These are phyloP conservation scores for Ormyrus pomaceus DNA, from an alignment of 2,888 invertebrate genomes.

Conservation along the genomic window DNA sequence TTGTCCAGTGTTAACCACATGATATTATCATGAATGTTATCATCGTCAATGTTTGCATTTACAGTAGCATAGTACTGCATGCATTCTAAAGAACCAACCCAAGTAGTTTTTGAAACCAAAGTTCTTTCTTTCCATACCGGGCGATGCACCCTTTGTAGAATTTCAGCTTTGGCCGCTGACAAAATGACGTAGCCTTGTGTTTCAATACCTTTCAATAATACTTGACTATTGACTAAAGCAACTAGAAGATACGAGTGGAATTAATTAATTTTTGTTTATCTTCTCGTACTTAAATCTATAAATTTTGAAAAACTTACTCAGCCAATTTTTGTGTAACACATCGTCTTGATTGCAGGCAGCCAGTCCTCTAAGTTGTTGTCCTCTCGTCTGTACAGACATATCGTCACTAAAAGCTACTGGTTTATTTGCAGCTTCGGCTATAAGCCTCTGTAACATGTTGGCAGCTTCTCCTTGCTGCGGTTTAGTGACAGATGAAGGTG, in stretches of 20 bases:
- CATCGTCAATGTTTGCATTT: slow-evolving; percentile 79
- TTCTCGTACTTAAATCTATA: too few species aligned
- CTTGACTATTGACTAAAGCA: slow-evolving; percentile 94
- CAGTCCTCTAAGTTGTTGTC: slow-evolving; percentile 88
- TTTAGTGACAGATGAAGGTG: slow-evolving; percentile 76
- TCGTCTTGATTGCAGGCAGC: slow-evolving; percentile 94
- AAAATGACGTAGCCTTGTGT: slow-evolving; percentile 98
- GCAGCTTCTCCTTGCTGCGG: slow-evolving; percentile 87
- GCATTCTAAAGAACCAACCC: slow-evolving; percentile 96
- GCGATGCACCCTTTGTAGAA: slow-evolving; percentile 90
- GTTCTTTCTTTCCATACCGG: slow-evolving; percentile 93
- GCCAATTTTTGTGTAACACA: slow-evolving; percentile 95
- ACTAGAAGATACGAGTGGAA: slow-evolving; percentile 77
- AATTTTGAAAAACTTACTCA: slow-evolving; percentile 80
- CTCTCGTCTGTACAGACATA: slow-evolving; percentile 85
- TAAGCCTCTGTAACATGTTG: slow-evolving; percentile 91
- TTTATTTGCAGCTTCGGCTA: slow-evolving; percentile 93
- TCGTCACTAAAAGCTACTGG: slow-evolving; percentile 98
- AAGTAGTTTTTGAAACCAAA: slow-evolving; percentile 94
- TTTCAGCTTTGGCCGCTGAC: slow-evolving; percentile 96
- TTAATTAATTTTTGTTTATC: too few species aligned
- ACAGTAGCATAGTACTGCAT: slow-evolving; percentile 99
- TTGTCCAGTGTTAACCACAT: slow-evolving; percentile 97
- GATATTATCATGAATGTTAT: slow-evolving; percentile 85
- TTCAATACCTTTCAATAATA: slow-evolving; percentile 96